Base-by-base conservation (phyloP, 35 echinoderm and acorn worm genomes). In the Chiridota heheva region DNA sequence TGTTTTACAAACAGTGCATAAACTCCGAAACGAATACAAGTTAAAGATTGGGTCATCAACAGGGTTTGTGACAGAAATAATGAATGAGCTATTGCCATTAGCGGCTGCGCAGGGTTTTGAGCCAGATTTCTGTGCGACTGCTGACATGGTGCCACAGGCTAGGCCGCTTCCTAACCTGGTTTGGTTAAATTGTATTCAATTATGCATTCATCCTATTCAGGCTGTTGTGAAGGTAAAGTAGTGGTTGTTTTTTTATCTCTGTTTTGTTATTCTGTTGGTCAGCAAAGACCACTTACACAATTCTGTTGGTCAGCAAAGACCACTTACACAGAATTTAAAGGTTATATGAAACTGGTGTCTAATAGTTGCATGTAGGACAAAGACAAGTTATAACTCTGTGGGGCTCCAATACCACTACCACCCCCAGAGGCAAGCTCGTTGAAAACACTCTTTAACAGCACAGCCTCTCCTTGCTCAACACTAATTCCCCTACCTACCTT, bases 41-140 rank as follows among this genome's bases (percentile, higher is more conserved):
- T 38, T 96, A 3, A 90, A 83, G 71, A 90, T 96, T 22, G 92
- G 92, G 1, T 85, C 92, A 6, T 90, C 87, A 2, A 96, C 92
- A 2, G 92, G 92, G 20, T 96, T 82, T 56, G 82, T 83, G 5
- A 70, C 82, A 10, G 67, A 64, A 8, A 96, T 96, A 44, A 89
- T 96, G 79, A 80, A 90, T 3, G 66, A 72, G 5, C 38, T 96
- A 24, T 75, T 48, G 41, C 87, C 82, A 35, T 62, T 87, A 45
- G 92, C 87, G 55, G 84, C 87, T 1, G 55, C 31, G 1, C 82
- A 82, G 46, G 92, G 92, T 33, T 96, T 87, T 69, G 45, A 44
- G 2, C 87, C 92, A 49, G 92, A 96, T 18, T 90, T 86, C 72
- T 82, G 59, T 58, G 87, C 68, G 12, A 85, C 92, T 0, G 69